Evolutionary conservation across 2,888 invertebrate genomes (phyloP), one percentile per base, ranked within the genome.

Genomic region (Embidobia sp.): DNA sequence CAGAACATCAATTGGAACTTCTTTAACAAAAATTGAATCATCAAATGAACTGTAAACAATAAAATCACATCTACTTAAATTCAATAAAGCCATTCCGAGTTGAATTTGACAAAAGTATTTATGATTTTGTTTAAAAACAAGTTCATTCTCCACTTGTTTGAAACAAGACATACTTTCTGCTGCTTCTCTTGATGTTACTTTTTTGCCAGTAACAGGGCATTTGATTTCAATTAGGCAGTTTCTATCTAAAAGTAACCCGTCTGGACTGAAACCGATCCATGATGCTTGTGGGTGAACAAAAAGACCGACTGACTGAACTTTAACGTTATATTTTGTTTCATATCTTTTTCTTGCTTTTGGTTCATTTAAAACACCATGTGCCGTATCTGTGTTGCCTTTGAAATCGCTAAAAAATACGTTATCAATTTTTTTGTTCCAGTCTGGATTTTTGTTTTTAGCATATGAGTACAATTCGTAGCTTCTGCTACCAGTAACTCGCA

Each of bases 101-200:
- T 61, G 61, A n/a, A 48, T 48, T 61, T 61, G 48, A 1, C 18
- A 19, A 48, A 18, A 61, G 15, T 61, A 61, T 18, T 35, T 48
- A 15, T 48, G 61, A 18, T 61, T 61, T 48, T 8, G 22, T 16
- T 61, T 46, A 4, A 46, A 19, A 33, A 33, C 40, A 13, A 31
- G 7, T 11, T 61, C 13, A 18, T n/a, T n/a, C n/a, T n/a, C n/a
- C n/a, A n/a, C n/a, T n/a, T n/a, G n/a, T n/a, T n/a, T n/a, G n/a
- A 61, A 61, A 8, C 37, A 53, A 5, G 8, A 13, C 22, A 53
- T 53, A 11, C 8, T 35, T 27, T 8, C 8, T 1, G 37, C 22
- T 22, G 18, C 48, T 16, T 61, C 37, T 8, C 8, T 3, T 1
- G 46, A 19, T 13, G 61, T 7, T 42, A 61, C 10, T 22, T 18